phyloP scores from a whole-genome alignment of 2,113 vertebrate species.

The Willisornis vidua region DNA sequence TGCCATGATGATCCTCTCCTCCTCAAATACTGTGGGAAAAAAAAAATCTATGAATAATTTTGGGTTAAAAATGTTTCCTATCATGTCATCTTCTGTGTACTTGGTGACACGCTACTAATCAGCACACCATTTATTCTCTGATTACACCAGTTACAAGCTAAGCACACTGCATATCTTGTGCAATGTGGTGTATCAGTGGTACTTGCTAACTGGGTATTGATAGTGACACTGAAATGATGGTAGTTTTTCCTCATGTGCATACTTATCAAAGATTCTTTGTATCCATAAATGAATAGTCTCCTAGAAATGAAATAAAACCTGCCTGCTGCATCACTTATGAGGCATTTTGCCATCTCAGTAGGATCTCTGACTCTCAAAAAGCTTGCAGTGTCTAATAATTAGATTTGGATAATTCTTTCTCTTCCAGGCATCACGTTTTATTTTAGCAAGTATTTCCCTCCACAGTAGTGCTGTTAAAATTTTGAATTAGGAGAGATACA shows the following conservation, averaged over 20 bases:
- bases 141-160: neutral
- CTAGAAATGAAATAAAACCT: constrained; percentile 43
- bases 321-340: constrained; percentile 29
- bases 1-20: accelerated
- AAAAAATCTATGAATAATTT: neutral
- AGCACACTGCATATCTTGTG: neutral
- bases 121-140: neutral
- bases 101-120: neutral
- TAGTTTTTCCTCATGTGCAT: neutral
- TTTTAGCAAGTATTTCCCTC: constrained; percentile 32
- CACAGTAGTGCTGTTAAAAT: constrained; percentile 1
- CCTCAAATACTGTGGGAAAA: neutral
- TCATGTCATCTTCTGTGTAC: neutral
- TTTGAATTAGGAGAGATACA: neutral
- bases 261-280: constrained; percentile 49
- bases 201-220: neutral
- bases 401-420: constrained; percentile 46
- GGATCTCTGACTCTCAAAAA: constrained; percentile 46
- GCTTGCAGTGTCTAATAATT: constrained; percentile 54
- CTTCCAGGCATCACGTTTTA: constrained; percentile 40
- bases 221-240: neutral
- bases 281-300: constrained; percentile 14
- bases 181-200: neutral
- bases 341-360: constrained; percentile 42
- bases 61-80: neutral